Conservation (phyloP, 2,797 vertebrate species). For the Schizopygopsis pylzovi region DNA sequence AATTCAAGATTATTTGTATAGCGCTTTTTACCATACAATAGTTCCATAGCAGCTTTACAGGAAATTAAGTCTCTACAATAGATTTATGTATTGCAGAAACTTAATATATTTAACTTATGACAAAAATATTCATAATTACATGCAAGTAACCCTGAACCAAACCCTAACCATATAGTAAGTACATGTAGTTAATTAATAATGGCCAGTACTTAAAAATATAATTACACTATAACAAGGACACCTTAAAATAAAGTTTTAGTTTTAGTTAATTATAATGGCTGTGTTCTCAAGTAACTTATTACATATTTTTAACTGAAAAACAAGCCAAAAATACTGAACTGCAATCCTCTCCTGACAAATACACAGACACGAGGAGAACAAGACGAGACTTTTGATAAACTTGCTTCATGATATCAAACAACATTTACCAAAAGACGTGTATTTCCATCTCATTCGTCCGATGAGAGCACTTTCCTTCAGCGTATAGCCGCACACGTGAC, state of each 20-base stretch:
- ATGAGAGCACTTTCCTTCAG: neutral
- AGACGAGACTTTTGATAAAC: neutral
- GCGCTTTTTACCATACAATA: too few species aligned
- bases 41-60: too few species aligned
- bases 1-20: too few species aligned
- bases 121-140: neutral
- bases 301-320: neutral
- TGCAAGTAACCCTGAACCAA: neutral
- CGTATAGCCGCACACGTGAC: neutral
- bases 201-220: neutral
- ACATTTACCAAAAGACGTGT: neutral
- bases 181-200: neutral
- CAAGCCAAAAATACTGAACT: neutral
- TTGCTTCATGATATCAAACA: neutral
- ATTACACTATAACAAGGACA: neutral
- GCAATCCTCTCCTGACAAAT: neutral
- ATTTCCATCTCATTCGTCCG: slow-evolving; percentile 22
- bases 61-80: too few species aligned
- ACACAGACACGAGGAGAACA: neutral
- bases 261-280: neutral
- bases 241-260: neutral
- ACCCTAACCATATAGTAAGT: neutral
- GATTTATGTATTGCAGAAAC: too few species aligned
- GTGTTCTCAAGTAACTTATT: neutral
- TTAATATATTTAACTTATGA: too few species aligned